These are phyloP conservation scores for Brachionus sp. DNA, from an alignment of 1,140 invertebrate genomes.

Conservation along the genomic window DNA sequence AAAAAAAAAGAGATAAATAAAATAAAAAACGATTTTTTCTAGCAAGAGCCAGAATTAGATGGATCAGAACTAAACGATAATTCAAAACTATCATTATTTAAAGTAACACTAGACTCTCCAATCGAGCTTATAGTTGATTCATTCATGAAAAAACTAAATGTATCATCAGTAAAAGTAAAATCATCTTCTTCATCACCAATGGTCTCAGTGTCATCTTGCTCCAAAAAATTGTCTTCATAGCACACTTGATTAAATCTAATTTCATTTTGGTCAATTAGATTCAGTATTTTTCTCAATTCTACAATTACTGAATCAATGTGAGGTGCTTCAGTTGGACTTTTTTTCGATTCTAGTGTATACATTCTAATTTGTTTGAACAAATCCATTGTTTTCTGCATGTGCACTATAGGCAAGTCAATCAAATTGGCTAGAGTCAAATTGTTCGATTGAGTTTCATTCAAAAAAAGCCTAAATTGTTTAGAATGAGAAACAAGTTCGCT, in stretches of 20 bases:
- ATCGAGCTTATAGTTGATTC: conserved; percentile 11
- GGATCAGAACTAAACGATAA: neutral
- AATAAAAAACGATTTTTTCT: neutral
- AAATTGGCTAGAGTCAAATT: conserved; percentile 19
- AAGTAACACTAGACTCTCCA: neutral
- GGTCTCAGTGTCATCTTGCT: neutral
- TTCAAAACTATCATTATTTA: neutral
- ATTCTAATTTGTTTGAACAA: conserved; percentile 37
- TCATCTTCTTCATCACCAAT: neutral
- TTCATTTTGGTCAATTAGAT: neutral
- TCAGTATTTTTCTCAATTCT: conserved; percentile 32
- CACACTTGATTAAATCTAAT: neutral
- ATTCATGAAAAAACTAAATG: neutral
- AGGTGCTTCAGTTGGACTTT: conserved; percentile 23
- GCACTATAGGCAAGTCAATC: conserved; percentile 32
- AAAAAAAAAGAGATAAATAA: neutral
- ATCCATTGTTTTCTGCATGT: conserved; percentile 43
- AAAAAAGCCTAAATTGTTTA: conserved; percentile 34
- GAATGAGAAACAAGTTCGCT: conserved; percentile 13
- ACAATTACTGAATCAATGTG: conserved; percentile 44
- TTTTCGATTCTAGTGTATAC: conserved; percentile 1
- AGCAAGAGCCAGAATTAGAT: neutral
- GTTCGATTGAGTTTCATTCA: neutral
- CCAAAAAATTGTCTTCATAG: neutral
- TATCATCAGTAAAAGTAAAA: neutral